These are phyloP conservation scores for Heloderma charlesbogerti DNA, from an alignment of 2,113 vertebrate genomes.

Conservation along the genomic window DNA sequence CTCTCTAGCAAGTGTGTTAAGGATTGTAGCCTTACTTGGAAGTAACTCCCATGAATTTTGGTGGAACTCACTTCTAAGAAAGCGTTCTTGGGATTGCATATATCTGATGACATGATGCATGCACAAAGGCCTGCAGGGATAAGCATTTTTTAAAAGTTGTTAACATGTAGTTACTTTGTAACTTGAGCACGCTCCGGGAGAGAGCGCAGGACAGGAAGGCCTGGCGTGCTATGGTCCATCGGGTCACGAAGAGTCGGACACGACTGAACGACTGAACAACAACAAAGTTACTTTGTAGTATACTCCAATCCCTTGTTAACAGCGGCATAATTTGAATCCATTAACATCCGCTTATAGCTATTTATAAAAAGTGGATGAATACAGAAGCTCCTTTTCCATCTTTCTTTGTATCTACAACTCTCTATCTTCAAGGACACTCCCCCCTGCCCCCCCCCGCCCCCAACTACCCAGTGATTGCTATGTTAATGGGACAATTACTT, in stretches of 20 bases:
- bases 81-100: background rate
- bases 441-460: background rate
- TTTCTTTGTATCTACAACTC: background rate
- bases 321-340: background rate
- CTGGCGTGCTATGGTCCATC: no score
- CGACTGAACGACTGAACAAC: no score
- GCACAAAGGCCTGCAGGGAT: background rate
- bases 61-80: background rate
- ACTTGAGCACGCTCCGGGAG: no score
- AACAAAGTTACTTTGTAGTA: background rate
- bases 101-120: background rate
- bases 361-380: background rate
- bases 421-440: background rate
- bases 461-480: background rate
- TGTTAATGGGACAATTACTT: background rate
- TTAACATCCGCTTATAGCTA: background rate
- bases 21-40: background rate
- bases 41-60: background rate
- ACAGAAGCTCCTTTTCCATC: background rate
- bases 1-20: background rate
- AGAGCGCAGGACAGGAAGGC: no score
- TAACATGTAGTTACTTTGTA: background rate
- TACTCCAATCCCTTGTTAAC: background rate
- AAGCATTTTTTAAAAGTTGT: background rate
- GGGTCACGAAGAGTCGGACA: no score